Conservation (phyloP, 2,113 vertebrate genomes). For the Nibea albiflora region DNA sequence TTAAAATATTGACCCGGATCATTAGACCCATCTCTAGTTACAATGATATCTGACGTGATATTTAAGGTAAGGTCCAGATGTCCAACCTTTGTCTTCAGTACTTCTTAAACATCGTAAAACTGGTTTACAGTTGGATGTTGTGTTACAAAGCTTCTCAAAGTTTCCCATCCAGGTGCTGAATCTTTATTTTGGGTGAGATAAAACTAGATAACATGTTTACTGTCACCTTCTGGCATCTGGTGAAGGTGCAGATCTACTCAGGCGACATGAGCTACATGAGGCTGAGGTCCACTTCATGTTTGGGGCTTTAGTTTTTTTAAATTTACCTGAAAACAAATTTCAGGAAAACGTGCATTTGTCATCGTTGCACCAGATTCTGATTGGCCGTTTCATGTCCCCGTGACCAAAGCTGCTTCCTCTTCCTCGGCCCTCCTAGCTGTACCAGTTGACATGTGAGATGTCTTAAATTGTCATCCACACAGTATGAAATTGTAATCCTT, state of each 20-base stretch:
- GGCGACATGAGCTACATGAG: constrained; percentile 16
- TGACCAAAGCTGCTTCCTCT: constrained; percentile 44
- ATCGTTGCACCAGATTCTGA: constrained; percentile 6
- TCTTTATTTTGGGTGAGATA: not conserved
- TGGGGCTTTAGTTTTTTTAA: not conserved
- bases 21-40: not conserved
- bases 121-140: not conserved
- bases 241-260: not conserved
- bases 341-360: not conserved
- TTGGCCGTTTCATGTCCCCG: not conserved
- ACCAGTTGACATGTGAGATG: constrained; percentile 32
- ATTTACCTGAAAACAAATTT: constrained; percentile 32
- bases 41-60: not conserved
- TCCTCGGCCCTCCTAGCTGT: constrained; percentile 24
- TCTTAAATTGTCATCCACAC: constrained; percentile 30
- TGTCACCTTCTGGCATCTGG: not conserved
- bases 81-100: not conserved
- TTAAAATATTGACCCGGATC: not conserved
- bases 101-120: not conserved
- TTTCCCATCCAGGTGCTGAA: not conserved
- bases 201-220: not conserved
- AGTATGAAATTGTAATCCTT: constrained; percentile 45
- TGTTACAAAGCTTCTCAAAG: not conserved
- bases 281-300: constrained; percentile 6
- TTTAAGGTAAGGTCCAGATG: too few species aligned